Conservation (phyloP, 2,797 vertebrate genomes). For the Sebastes taczanowskii region DNA sequence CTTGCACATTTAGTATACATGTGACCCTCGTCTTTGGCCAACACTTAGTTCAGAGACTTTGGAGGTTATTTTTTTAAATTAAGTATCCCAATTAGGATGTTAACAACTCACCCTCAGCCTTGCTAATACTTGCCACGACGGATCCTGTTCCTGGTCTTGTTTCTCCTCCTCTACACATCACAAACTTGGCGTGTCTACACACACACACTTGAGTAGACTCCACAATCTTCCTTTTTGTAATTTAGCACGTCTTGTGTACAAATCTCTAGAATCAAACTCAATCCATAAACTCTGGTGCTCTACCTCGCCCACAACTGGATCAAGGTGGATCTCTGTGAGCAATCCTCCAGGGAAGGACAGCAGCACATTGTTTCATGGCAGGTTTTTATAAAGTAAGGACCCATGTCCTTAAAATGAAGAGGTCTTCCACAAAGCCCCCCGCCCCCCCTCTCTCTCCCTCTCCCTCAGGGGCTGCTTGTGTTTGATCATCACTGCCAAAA, state of each 20-base stretch:
- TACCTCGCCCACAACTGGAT: neutral
- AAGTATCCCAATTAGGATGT: neutral
- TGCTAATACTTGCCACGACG: neutral
- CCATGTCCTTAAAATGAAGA: slow-evolving; percentile 6
- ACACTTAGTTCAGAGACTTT: neutral
- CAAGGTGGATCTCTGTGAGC: neutral
- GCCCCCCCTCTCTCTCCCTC: neutral
- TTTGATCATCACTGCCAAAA: slow-evolving; percentile 34
- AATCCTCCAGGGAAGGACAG: neutral
- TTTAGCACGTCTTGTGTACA: neutral
- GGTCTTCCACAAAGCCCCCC: neutral
- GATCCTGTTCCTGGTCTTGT: neutral
- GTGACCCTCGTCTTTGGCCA: neutral
- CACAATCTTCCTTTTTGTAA: neutral
- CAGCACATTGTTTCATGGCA: neutral
- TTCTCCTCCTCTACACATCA: neutral
- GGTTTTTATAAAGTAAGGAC: slow-evolving; percentile 1
- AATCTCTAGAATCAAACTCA: neutral
- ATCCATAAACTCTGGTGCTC: neutral
- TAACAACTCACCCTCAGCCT: neutral
- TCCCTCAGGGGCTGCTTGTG: neutral
- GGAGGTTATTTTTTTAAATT: neutral
- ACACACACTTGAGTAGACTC: neutral
- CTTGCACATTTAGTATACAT: neutral
- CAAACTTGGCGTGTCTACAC: neutral